Percentiles rank a stretch among this genome's conserved stretches.
phyloP scores from a whole-genome alignment of 2,888 invertebrate genomes.

The Synergus umbraculus region DNA sequence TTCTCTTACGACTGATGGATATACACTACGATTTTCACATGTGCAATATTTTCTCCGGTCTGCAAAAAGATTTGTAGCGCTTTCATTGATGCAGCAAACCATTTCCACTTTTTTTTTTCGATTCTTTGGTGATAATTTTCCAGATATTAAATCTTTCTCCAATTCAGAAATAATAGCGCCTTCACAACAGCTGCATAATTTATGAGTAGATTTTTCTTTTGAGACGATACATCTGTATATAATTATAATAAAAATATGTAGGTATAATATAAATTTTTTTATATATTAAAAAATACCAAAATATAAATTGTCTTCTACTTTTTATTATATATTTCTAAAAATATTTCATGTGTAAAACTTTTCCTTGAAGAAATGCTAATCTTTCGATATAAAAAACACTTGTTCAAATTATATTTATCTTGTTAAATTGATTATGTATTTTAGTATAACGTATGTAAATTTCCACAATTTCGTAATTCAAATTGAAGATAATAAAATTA shows the following conservation, averaged over 20 bases:
- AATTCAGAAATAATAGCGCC: neutral
- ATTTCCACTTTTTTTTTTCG: neutral
- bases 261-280: no score
- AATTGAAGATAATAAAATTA: no score
- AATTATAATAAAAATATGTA: no score
- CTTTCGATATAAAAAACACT: neutral
- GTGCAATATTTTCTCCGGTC: constrained; percentile 45
- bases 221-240: neutral
- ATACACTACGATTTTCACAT: constrained; percentile 41
- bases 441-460: no score
- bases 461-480: no score
- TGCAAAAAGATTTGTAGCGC: neutral
- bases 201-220: neutral
- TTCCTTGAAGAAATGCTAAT: no score
- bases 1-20: constrained; percentile 2
- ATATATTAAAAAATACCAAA: no score
- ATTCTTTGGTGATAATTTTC: neutral
- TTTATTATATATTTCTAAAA: neutral
- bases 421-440: no score
- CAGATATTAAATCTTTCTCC: neutral
- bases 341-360: neutral
- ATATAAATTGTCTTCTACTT: neutral
- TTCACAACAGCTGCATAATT: neutral
- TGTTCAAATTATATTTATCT: neutral
- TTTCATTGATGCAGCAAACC: neutral